phyloP scores from a whole-genome alignment of 2,888 invertebrate species.

The Cosmia trapezina region DNA sequence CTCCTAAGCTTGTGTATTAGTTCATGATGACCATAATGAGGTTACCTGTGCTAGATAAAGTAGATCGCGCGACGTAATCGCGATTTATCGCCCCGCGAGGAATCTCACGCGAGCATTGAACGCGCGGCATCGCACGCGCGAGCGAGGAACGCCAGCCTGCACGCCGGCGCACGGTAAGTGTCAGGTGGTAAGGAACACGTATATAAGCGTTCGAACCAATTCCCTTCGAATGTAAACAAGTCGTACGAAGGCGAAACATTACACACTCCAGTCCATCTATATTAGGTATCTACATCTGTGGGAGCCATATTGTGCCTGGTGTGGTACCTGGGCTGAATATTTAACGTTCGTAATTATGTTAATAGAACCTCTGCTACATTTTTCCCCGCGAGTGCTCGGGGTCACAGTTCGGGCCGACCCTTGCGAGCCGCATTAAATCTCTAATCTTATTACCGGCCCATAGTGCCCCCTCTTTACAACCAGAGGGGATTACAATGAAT shows the following conservation, averaged over 20 bases:
- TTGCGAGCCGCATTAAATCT: conserved; percentile 50
- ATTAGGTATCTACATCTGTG: background rate
- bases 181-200: background rate
- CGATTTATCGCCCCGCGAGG: conserved; percentile 3
- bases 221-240: background rate
- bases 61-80: background rate
- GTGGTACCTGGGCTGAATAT: conserved; percentile 50
- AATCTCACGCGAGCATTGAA: conserved; percentile 16
- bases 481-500: conserved; percentile 51
- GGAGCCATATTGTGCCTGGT: conserved; percentile 7
- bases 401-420: conserved; percentile 42
- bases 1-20: background rate
- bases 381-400: conserved; percentile 40
- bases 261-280: background rate
- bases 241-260: too few species aligned
- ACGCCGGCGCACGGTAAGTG: conserved; percentile 3
- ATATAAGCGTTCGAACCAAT: background rate
- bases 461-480: conserved; percentile 15
- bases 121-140: background rate
- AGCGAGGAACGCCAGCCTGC: background rate
- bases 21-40: background rate
- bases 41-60: background rate
- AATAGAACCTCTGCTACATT: conserved; percentile 47
- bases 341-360: conserved; percentile 53
- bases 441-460: conserved; percentile 60